Percentiles rank a stretch among this genome's conserved stretches.
These are phyloP conservation scores for Eciton burchellii DNA, from an alignment of 1,140 invertebrate species.

Conservation along the genomic window DNA sequence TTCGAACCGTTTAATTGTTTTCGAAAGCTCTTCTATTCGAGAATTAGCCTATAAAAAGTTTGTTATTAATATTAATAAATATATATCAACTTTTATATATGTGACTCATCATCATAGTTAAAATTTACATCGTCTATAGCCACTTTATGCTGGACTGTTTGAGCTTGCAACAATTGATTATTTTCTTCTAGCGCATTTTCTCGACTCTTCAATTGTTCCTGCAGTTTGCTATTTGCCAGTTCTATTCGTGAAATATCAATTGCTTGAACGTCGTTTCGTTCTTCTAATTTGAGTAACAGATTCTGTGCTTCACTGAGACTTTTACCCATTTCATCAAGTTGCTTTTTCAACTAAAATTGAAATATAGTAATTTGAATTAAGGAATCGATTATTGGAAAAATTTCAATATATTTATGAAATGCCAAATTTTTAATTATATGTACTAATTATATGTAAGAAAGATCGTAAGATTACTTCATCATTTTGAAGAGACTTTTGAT, in stretches of 20 bases:
- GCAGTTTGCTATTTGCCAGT: constrained; percentile 74
- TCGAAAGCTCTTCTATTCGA: constrained; percentile 68
- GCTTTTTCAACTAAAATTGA: constrained; percentile 74
- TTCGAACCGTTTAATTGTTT: constrained; percentile 71
- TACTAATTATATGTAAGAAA: neutral
- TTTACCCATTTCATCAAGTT: constrained; percentile 77
- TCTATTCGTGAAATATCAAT: constrained; percentile 76
- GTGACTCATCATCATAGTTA: constrained; percentile 12
- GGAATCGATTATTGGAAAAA: constrained; percentile 17
- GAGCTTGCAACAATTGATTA: constrained; percentile 61
- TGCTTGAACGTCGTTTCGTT: constrained; percentile 76
- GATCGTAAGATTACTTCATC: constrained; percentile 72
- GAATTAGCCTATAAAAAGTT: constrained; percentile 73
- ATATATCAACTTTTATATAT: neutral
- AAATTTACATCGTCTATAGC: constrained; percentile 65
- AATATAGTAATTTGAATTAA: constrained; percentile 28
- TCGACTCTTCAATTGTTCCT: constrained; percentile 71
- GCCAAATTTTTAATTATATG: neutral
- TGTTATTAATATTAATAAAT: neutral
- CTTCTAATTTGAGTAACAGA: constrained; percentile 78
- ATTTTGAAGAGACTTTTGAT: constrained; percentile 71
- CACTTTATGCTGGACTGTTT: constrained; percentile 47
- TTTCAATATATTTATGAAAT: constrained; percentile 13
- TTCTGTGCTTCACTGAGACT: constrained; percentile 74
- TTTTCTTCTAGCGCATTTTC: constrained; percentile 61